Percentiles rank a stretch among this genome's conserved stretches.
Evolutionary conservation across 2,113 vertebrate genomes (phyloP).

Genomic region (Neopipo cinnamomea): DNA sequence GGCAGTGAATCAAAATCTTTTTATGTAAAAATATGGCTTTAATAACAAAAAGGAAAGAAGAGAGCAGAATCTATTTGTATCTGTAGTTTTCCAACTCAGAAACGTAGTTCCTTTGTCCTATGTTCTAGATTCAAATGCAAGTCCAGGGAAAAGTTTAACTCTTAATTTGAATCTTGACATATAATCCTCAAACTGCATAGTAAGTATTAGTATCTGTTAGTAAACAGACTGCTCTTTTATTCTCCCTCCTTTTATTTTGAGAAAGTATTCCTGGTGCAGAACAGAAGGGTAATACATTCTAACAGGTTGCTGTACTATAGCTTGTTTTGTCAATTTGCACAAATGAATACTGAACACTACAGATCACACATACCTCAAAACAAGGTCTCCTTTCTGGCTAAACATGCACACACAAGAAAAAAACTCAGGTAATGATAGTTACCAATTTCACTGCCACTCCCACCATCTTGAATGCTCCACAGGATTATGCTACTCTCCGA

Average conservation of each 20-base stretch:
- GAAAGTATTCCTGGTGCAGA: background rate
- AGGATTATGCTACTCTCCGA: slow-evolving; percentile 94
- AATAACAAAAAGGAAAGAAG: background rate
- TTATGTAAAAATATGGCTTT: background rate
- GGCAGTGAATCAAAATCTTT: background rate
- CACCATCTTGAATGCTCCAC: slow-evolving; percentile 96
- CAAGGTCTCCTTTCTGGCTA: background rate
- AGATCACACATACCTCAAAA: background rate
- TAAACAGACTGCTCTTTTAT: background rate
- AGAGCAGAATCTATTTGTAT: background rate
- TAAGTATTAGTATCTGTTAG: background rate
- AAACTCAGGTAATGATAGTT: background rate
- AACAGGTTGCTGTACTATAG: background rate
- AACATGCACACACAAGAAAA: background rate
- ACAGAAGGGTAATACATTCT: background rate
- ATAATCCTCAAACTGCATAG: background rate
- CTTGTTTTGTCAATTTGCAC: background rate
- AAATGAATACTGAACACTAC: background rate
- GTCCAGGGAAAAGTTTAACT: background rate
- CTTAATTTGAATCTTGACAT: background rate
- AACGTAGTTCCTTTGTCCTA: background rate
- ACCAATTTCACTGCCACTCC: slow-evolving; percentile 95
- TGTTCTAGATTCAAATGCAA: background rate
- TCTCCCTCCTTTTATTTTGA: background rate
- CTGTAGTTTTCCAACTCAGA: background rate